Conservation (phyloP, 2,888 invertebrate genomes). For the Cephus pulcher region DNA sequence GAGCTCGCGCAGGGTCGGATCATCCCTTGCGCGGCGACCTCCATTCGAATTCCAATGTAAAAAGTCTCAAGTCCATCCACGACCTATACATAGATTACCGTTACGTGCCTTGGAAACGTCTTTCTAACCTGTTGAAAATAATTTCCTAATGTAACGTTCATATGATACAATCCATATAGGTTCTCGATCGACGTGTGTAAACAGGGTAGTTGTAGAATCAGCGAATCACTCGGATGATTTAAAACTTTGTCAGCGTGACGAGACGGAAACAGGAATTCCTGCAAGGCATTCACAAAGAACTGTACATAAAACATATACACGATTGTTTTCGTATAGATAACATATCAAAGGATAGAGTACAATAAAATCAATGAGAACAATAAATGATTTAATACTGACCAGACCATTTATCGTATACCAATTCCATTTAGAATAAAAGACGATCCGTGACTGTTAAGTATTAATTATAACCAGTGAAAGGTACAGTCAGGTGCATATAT, state of each 20-base stretch:
- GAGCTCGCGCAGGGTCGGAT: constrained; percentile 45
- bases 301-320: neutral
- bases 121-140: constrained; percentile 1
- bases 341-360: neutral
- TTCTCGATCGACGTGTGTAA: neutral
- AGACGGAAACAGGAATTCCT: constrained; percentile 5
- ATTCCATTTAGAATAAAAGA: neutral
- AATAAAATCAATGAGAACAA: neutral
- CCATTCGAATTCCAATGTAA: neutral
- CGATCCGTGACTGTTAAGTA: neutral
- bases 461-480: neutral
- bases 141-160: neutral
- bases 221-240: neutral
- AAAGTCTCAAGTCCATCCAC: neutral
- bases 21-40: constrained; percentile 16
- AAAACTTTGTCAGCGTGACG: neutral
- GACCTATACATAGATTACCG: neutral
- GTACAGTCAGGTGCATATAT: neutral
- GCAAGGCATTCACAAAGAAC: neutral
- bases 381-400: neutral
- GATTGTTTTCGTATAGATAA: neutral
- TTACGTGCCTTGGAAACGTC: neutral
- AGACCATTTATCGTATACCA: neutral
- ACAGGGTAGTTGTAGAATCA: neutral
- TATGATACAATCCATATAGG: neutral